Conservation (phyloP, 2,113 vertebrate species). For the Datnioides undecimradiatus region DNA sequence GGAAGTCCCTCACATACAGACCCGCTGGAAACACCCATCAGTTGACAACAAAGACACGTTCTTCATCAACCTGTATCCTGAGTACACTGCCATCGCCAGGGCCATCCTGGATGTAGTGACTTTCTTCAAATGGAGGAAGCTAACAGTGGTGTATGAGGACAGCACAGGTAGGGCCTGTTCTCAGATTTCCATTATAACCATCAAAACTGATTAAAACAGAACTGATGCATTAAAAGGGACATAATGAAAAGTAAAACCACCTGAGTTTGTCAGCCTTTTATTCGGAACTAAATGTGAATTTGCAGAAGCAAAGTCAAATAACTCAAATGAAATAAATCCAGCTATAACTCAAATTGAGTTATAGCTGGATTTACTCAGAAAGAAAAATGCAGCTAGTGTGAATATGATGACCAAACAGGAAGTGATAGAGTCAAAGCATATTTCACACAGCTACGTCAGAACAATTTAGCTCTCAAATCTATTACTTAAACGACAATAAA, state of each 20-base stretch:
- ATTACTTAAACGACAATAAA: neutral
- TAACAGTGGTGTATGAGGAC: conserved; percentile 97
- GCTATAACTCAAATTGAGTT: neutral
- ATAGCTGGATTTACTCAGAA: neutral
- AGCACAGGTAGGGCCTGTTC: conserved; percentile 87
- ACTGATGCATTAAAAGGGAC: neutral
- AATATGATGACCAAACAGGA: neutral
- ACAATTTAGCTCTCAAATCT: neutral
- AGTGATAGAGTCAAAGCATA: neutral
- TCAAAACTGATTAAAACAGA: neutral
- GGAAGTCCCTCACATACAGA: conserved; percentile 98
- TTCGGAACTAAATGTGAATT: neutral
- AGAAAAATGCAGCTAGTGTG: neutral
- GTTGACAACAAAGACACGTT: conserved; percentile 95
- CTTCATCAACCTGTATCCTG: conserved; percentile 97
- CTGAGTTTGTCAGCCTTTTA: neutral
- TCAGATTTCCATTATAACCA: neutral
- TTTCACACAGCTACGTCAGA: neutral
- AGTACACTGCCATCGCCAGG: conserved; percentile 93
- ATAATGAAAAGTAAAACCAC: neutral
- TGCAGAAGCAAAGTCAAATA: neutral
- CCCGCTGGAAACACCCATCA: conserved; percentile 94
- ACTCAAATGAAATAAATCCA: too few relatives aligned
- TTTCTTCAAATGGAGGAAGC: conserved; percentile 94
- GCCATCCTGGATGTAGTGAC: conserved; percentile 95